A percentile compares a stretch with the other conserved stretches of the same genome.
Conservation (phyloP, 1,140 invertebrate genomes). For the Euwallacea fornicatus region DNA sequence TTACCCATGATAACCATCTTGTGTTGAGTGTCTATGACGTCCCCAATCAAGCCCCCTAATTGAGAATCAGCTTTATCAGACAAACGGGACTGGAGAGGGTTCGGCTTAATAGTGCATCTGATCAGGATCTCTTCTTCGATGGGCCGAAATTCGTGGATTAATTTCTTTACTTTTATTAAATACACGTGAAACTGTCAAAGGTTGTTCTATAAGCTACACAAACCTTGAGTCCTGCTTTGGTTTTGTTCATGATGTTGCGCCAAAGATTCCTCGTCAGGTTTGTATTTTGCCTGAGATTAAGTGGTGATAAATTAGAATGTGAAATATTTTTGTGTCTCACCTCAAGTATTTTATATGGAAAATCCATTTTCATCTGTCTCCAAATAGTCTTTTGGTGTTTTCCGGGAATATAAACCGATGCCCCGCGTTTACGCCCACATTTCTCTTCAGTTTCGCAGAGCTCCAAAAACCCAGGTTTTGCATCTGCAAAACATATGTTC, state of each 20-base stretch:
- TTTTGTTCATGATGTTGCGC: too few species aligned
- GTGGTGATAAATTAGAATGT: too few species aligned
- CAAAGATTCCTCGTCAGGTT: too few species aligned
- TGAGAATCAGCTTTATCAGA: conserved; percentile 55
- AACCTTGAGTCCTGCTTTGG: too few species aligned
- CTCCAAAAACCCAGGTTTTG: conserved; percentile 49
- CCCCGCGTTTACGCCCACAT: conserved; percentile 46
- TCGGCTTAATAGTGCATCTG: conserved; percentile 51
- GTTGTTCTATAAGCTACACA: too few species aligned
- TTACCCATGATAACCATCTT: conserved; percentile 50
- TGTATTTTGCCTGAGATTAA: too few species aligned
- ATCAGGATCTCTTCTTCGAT: conserved; percentile 49
- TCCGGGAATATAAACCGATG: conserved; percentile 32
- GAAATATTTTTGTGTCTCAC: neutral
- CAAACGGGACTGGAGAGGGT: conserved; percentile 50
- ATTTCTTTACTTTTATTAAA: too few species aligned
- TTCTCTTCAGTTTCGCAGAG: conserved; percentile 52
- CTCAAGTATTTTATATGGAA: conserved; percentile 4
- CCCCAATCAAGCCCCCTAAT: conserved; percentile 51
- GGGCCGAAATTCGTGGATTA: conserved; percentile 50
- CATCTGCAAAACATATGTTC: conserved; percentile 27
- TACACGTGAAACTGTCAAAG: too few species aligned
- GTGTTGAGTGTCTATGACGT: conserved; percentile 50
- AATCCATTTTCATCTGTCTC: conserved; percentile 39
- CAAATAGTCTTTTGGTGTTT: conserved; percentile 43